These are phyloP conservation scores for Unio delphinus DNA, from an alignment of 2,888 invertebrate genomes.

Conservation along the genomic window DNA sequence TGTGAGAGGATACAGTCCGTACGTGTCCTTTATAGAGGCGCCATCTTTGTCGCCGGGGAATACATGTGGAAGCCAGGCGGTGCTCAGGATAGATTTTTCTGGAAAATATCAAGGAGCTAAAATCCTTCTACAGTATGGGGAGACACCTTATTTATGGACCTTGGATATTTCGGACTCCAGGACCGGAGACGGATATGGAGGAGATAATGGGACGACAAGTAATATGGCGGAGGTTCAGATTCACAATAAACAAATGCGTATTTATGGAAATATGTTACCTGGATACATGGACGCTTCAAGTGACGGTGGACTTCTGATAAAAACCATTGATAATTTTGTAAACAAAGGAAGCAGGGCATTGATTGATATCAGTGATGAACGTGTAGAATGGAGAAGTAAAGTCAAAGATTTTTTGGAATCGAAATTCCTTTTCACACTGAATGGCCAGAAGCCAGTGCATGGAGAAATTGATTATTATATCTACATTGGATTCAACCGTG, in stretches of 20 bases:
- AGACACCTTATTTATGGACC: constrained; percentile 65
- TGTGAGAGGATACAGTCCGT: constrained; percentile 65
- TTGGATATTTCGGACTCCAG: constrained; percentile 65
- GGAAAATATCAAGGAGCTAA: constrained; percentile 58
- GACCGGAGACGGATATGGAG: constrained; percentile 65
- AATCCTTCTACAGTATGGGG: constrained; percentile 58
- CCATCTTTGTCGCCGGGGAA: constrained; percentile 36
- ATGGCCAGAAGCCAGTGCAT: constrained; percentile 54
- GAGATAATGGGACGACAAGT: constrained; percentile 57
- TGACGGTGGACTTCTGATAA: constrained; percentile 65
- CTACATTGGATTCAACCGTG: constrained; percentile 66
- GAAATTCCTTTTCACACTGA: constrained; percentile 61
- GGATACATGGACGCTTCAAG: constrained; percentile 64
- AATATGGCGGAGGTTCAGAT: constrained; percentile 68
- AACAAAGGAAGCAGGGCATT: constrained; percentile 52
- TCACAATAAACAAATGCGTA: constrained; percentile 64
- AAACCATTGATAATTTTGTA: constrained; percentile 61
- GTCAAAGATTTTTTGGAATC: constrained; percentile 61
- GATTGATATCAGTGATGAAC: constrained; percentile 59
- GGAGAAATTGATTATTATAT: constrained; percentile 56
- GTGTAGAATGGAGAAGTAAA: constrained; percentile 57
- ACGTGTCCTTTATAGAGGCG: constrained; percentile 57
- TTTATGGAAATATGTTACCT: constrained; percentile 65
- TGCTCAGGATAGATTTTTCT: constrained; percentile 62
- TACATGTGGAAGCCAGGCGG: constrained; percentile 61